phyloP scores from a whole-genome alignment of 2,113 vertebrate species.

The Brachypodius melanocephalos region DNA sequence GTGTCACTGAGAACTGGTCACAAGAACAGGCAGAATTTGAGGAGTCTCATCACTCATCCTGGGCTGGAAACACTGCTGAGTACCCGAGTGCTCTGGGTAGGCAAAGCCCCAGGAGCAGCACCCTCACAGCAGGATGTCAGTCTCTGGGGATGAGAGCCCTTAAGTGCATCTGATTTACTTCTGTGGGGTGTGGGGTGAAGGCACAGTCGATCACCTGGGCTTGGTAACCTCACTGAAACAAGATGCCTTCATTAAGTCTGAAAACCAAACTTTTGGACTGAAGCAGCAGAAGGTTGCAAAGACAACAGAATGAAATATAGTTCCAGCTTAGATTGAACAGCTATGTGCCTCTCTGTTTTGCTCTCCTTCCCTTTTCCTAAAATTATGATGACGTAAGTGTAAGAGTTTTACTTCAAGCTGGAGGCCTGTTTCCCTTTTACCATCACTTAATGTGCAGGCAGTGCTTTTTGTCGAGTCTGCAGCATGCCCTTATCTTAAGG shows the following conservation, averaged over 20 bases:
- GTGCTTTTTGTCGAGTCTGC: background rate
- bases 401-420: background rate
- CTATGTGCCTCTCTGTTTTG: background rate
- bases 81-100: no score
- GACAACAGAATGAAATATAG: background rate
- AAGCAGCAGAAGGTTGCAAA: background rate
- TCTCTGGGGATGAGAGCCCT: background rate
- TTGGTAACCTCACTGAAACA: background rate
- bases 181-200: background rate
- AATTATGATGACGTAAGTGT: background rate
- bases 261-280: background rate
- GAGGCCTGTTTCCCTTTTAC: background rate
- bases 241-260: background rate
- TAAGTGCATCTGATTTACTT: background rate
- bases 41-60: background rate
- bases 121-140: background rate
- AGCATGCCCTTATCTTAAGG: background rate
- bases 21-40: background rate
- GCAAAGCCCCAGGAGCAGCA: background rate
- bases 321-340: background rate
- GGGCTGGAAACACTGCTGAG: rapidly evolving
- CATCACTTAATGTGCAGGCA: background rate
- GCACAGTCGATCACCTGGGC: rapidly evolving
- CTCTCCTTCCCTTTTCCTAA: background rate
- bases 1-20: background rate